phyloP scores from a whole-genome alignment of 2,888 invertebrate species.

The Shargacucullia verbasci region DNA sequence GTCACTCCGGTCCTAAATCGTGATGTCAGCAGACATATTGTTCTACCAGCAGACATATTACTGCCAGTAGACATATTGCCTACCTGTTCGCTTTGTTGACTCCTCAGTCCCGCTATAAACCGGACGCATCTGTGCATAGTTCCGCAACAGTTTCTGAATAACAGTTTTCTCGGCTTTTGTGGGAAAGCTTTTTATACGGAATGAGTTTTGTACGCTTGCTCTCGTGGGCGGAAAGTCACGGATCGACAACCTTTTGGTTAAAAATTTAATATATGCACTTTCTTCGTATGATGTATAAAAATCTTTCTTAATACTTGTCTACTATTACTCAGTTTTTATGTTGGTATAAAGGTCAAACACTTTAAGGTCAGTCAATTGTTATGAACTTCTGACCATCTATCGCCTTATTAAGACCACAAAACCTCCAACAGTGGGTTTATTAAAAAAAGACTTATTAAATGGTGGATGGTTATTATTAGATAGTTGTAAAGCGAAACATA shows the following conservation, averaged over 20 bases:
- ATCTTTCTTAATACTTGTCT: too few relatives aligned
- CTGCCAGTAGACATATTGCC: constrained; percentile 38
- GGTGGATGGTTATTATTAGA: too few relatives aligned
- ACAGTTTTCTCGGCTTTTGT: constrained; percentile 23
- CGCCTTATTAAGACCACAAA: too few relatives aligned
- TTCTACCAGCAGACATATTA: constrained; percentile 15
- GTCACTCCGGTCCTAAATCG: constrained; percentile 33
- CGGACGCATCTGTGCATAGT: constrained; percentile 16
- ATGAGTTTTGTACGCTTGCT: constrained; percentile 9
- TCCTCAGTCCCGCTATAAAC: constrained; percentile 15
- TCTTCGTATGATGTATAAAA: too few relatives aligned
- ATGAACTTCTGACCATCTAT: constrained; percentile 14
- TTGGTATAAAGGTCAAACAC: constrained; percentile 5
- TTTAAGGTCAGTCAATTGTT: constrained; percentile 31
- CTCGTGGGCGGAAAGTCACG: too few relatives aligned
- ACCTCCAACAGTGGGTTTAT: too few relatives aligned
- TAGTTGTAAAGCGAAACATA: too few relatives aligned
- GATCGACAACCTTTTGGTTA: too few relatives aligned
- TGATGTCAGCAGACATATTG: constrained; percentile 38
- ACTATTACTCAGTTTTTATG: too few relatives aligned
- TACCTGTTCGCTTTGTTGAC: constrained; percentile 48
- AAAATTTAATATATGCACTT: too few relatives aligned
- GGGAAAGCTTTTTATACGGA: constrained; percentile 12
- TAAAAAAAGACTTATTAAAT: too few relatives aligned
- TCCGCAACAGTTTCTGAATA: constrained; percentile 36